Base-by-base conservation (phyloP, 2,113 vertebrate species). In the Acrocephalus kingi region DNA sequence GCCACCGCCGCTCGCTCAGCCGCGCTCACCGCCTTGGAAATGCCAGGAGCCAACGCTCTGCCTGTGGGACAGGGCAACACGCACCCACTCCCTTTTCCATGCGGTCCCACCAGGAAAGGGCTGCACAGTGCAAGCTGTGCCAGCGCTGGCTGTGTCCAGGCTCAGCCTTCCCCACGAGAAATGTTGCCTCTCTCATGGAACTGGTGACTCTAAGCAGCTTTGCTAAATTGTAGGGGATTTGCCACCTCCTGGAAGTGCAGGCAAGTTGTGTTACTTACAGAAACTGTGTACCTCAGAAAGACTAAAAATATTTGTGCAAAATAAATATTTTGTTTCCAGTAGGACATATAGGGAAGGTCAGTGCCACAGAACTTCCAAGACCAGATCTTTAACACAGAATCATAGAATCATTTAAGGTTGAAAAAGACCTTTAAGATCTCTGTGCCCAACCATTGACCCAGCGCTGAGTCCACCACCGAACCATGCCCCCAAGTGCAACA, bases 1-100 rank as follows among this genome's bases (percentile, higher is more conserved):
- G 58, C 51, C 84, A 7, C 80, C 25, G 81, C 84, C n/a, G 37
- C 52, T 20, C 71, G 20, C 21, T 33, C 51, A 11, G 7, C 46
- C 51, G 24, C n/a, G 46, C 66, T 5, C 20, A 3, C 24, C 17
- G 24, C 9, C 39, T 18, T 0, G 71, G 52, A 2, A 55, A 52
- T 0, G 35, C 20, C 33, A 3, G 21, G 43, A 31, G 10, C 6
- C 15, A 2, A 1, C 4, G 13, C 15, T 23, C 12, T 33, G 10
- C 66, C 37, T 3, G 1, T 52, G 11, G 76, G 46, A 62, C 16
- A 6, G 24, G 43, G 63, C 9, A 43, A 37, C 46, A 10, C 13
- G 31, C 17, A 9, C 33, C 13, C 63, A 0, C 33, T 10, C 11
- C 27, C 71, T 22, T 20, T 14, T 20, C 23, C 20, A 4, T 2